Base-by-base conservation (phyloP, 2,888 invertebrate genomes). In the Dasypolia templi region DNA sequence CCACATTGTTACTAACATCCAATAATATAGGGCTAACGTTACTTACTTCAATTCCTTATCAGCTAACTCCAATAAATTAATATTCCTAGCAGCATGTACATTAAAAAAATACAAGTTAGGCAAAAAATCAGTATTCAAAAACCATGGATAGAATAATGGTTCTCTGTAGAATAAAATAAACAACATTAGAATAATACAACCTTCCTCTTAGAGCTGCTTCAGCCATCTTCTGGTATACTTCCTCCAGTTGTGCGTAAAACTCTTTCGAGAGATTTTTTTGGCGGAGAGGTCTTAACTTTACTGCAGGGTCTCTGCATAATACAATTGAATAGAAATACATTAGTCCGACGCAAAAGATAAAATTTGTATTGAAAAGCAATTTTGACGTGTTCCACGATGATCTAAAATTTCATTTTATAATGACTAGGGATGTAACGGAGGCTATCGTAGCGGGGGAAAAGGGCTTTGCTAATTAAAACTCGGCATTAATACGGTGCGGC, bases 221-320 rank as follows among this genome's bases (percentile, higher is more conserved):
- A 19, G 96, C 94, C 87, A 98, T 95, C 89, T 97, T 97, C 67
- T 96, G 93, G 74, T 97, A 93, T 6, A 98, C 97, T 87, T 97
- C 95, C 44, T 94, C 93, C 32, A 97, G 93, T 84, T 97, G 96
- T 19, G 94, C 91, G 44, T 93, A 92, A 89, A 97, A 98, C 0
- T 95, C 95, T 26, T 95, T 92, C 0, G 97, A 96, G 26, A 98
- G 93, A 88, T 97, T 96, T 86, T 97, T 96, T 88, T 98, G 97
- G 3, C 98, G 96, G 70, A 98, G 93, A 0, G 97, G 97, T 86
- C 97, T 93, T 22, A 98, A 96, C 87, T 91, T 92, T 9, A 93
- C 86, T 63, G 92, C 86, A 3, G 94, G 94, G 72, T 96, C 94
- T 66, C 96, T 96, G 87, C 12, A 69, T 44, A 1, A 39, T 19